Conservation (phyloP, 2,888 invertebrate species). For the Agrilus mali region DNA sequence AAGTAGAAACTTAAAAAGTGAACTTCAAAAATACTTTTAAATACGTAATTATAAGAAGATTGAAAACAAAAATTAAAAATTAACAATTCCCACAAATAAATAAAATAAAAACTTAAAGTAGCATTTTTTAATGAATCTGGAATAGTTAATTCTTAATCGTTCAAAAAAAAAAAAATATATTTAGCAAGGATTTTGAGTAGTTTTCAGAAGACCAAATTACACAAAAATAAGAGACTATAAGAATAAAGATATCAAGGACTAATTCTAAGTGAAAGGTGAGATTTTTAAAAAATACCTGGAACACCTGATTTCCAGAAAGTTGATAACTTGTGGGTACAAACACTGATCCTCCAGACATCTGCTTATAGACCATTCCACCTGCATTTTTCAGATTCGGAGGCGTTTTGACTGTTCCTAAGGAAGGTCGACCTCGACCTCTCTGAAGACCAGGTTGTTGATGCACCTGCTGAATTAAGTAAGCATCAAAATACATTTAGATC, state of each 20-base stretch:
- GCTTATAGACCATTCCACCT: conserved; percentile 55
- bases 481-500: too few relatives aligned
- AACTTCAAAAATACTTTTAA: too few relatives aligned
- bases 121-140: too few relatives aligned
- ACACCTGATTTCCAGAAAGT: conserved; percentile 47
- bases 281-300: conserved; percentile 37
- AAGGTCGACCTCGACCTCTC: conserved; percentile 30
- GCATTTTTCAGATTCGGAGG: conserved; percentile 26
- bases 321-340: conserved; percentile 47
- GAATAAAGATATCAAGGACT: conserved; percentile 1
- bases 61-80: too few relatives aligned
- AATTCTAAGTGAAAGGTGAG: not conserved
- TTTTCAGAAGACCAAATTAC: not conserved
- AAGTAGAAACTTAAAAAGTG: too few relatives aligned
- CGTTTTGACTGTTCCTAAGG: conserved; percentile 18
- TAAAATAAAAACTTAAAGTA: too few relatives aligned
- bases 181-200: too few relatives aligned
- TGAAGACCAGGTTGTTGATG: conserved; percentile 13
- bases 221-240: conserved; percentile 1
- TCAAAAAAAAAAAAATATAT: too few relatives aligned
- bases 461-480: too few relatives aligned
- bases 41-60: too few relatives aligned
- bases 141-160: too few relatives aligned
- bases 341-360: conserved; percentile 41
- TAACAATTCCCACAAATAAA: too few relatives aligned